Evolutionary conservation across 2,888 invertebrate genomes (phyloP).

Genomic region (Hyppa rectilinea): DNA sequence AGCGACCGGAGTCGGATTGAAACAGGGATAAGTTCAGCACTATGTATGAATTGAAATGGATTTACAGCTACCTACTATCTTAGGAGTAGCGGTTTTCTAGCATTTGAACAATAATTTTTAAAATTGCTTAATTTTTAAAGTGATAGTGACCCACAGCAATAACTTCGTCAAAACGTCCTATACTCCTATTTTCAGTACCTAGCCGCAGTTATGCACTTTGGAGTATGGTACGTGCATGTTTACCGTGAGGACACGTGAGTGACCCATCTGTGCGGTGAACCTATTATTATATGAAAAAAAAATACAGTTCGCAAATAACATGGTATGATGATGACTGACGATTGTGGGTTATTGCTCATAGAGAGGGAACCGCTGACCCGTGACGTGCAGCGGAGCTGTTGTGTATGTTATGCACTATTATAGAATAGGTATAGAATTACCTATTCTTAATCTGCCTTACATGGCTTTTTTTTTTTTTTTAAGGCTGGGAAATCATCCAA

Average conservation of each 20-base stretch:
- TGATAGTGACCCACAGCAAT: neutral
- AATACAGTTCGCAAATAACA: neutral
- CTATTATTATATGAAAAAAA: too few relatives aligned
- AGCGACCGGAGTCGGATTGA: slow-evolving; percentile 38
- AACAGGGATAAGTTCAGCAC: slow-evolving; percentile 51
- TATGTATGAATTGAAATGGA: slow-evolving; percentile 30
- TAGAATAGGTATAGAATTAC: neutral
- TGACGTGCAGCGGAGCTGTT: too few relatives aligned
- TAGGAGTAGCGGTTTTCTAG: neutral
- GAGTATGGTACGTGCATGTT: too few relatives aligned
- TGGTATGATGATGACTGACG: neutral
- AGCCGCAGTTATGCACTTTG: too few relatives aligned
- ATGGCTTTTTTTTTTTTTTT: too few relatives aligned
- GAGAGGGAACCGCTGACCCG: too few relatives aligned
- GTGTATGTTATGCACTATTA: neutral
- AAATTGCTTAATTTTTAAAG: too few relatives aligned
- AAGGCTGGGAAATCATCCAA: too few relatives aligned
- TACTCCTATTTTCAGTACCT: too few relatives aligned
- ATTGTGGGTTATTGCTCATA: neutral
- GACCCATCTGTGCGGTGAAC: neutral
- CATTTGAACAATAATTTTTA: neutral
- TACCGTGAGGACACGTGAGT: neutral
- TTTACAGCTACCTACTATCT: slow-evolving; percentile 7
- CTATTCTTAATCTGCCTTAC: neutral
- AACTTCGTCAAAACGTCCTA: too few relatives aligned